phyloP scores from a whole-genome alignment of 2,797 vertebrate genomes.

The Cossypha polioptera region DNA sequence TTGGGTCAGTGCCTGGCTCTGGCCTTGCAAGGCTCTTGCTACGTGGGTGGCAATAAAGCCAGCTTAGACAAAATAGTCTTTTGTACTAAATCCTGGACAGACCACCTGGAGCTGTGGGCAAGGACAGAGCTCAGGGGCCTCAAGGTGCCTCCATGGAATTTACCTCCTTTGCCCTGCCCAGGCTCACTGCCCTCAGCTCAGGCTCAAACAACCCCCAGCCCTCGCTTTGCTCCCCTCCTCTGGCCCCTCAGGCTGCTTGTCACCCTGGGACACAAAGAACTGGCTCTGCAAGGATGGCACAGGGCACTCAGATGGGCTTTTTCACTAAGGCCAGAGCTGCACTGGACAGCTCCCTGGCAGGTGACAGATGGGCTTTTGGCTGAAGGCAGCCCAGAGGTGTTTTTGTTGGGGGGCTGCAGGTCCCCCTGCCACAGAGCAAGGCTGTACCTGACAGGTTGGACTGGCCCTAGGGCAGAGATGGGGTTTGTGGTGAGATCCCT shows the following conservation, averaged over 20 bases:
- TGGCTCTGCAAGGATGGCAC: background rate
- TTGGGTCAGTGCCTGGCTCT: background rate
- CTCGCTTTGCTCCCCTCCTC: background rate
- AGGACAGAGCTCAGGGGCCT: background rate
- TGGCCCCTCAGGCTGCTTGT: background rate
- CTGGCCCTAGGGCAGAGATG: background rate
- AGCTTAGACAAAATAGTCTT: constrained; percentile 14
- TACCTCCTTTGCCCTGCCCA: background rate
- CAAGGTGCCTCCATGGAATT: background rate
- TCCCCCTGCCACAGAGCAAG: background rate
- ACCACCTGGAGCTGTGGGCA: background rate
- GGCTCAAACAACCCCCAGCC: background rate
- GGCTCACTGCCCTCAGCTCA: background rate
- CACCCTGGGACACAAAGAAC: background rate
- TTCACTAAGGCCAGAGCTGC: background rate
- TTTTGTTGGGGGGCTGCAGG: background rate
- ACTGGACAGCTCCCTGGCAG: background rate
- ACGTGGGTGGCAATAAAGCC: background rate
- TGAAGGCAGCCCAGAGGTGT: background rate
- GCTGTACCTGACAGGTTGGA: background rate
- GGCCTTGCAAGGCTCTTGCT: background rate
- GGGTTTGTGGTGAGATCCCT: background rate
- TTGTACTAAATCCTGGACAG: background rate
- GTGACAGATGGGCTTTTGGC: background rate
- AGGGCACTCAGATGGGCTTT: background rate